A percentile compares a stretch with the other conserved stretches of the same genome.
These are phyloP conservation scores for Meliscaeva auricollis DNA, from an alignment of 2,888 invertebrate species.

Conservation along the genomic window DNA sequence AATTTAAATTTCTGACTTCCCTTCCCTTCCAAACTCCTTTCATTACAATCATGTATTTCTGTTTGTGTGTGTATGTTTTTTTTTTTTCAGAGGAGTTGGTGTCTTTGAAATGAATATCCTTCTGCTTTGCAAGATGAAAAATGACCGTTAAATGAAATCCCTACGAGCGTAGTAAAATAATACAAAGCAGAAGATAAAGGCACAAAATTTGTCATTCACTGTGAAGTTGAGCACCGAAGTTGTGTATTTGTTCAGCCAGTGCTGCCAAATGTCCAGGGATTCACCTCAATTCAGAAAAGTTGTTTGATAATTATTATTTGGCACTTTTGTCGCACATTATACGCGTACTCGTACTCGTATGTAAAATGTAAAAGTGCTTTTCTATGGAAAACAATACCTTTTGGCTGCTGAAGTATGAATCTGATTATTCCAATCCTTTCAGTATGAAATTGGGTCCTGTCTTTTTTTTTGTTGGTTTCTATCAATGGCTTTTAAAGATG, in stretches of 20 bases:
- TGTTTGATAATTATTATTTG: constrained; percentile 59
- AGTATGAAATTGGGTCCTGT: constrained; percentile 13
- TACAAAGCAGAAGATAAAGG: constrained; percentile 49
- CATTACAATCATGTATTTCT: constrained; percentile 34
- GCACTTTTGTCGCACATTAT: constrained; percentile 60
- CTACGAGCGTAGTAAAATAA: constrained; percentile 43
- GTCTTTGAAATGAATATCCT: constrained; percentile 56
- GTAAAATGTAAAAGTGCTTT: constrained; percentile 4
- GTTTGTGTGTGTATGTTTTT: neutral
- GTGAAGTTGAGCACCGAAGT: constrained; percentile 12
- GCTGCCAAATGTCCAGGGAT: constrained; percentile 27
- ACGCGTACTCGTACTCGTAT: too few species aligned
- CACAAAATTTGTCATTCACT: constrained; percentile 63
- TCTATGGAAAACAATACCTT: constrained; percentile 21
- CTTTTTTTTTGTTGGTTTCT: neutral
- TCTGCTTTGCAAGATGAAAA: constrained; percentile 57
- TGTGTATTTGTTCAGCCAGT: constrained; percentile 1
- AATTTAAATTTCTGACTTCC: constrained; percentile 73
- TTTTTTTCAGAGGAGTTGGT: constrained; percentile 15
- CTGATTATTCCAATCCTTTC: constrained; percentile 46
- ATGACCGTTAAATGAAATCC: constrained; percentile 71
- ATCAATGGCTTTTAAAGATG: constrained; percentile 36
- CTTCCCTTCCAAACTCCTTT: constrained; percentile 66
- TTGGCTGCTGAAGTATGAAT: constrained; percentile 26
- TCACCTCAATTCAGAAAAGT: constrained; percentile 11